Percentiles rank a stretch among this genome's conserved stretches.
phyloP scores from a whole-genome alignment of 2,888 invertebrate species.

The Cheiracanthium punctorium region DNA sequence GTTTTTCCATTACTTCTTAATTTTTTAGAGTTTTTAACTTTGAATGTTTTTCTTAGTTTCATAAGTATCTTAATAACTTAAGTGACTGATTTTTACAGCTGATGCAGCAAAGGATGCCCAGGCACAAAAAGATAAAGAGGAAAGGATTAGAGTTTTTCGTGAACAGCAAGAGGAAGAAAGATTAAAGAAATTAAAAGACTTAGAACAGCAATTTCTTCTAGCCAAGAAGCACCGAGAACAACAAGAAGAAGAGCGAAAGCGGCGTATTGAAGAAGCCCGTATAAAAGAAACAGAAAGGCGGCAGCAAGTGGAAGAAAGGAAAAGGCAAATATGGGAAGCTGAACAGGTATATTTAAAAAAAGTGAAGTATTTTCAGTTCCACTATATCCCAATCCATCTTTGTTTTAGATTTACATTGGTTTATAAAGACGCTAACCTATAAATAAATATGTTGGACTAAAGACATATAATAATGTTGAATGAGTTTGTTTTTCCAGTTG shows the following conservation, averaged over 20 bases:
- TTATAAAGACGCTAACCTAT: too few relatives aligned
- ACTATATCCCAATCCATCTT: too few relatives aligned
- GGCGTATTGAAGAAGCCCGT: constrained; percentile 88
- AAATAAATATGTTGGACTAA: too few relatives aligned
- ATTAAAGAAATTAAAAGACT: constrained; percentile 90
- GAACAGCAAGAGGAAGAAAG: constrained; percentile 93
- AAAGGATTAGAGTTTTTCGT: constrained; percentile 79
- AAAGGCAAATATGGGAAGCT: constrained; percentile 91
- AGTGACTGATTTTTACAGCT: too few relatives aligned
- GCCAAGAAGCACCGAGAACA: constrained; percentile 93
- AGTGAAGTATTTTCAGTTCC: too few relatives aligned
- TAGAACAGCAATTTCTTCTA: constrained; percentile 85
- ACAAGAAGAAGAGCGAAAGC: constrained; percentile 88
- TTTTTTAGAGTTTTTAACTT: too few relatives aligned
- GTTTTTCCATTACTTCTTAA: too few relatives aligned
- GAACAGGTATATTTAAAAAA: constrained; percentile 79
- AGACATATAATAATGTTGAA: too few relatives aligned
- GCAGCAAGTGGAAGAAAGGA: constrained; percentile 88
- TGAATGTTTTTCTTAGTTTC: too few relatives aligned
- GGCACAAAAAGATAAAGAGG: constrained; percentile 75
- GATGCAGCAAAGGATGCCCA: constrained; percentile 70
- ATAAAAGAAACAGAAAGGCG: constrained; percentile 80
- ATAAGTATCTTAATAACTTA: too few relatives aligned
- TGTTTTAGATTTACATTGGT: too few relatives aligned
- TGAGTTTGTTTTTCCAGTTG: too few relatives aligned